phyloP scores from a whole-genome alignment of 2,113 vertebrate genomes.

The Pseudonaja textilis region DNA sequence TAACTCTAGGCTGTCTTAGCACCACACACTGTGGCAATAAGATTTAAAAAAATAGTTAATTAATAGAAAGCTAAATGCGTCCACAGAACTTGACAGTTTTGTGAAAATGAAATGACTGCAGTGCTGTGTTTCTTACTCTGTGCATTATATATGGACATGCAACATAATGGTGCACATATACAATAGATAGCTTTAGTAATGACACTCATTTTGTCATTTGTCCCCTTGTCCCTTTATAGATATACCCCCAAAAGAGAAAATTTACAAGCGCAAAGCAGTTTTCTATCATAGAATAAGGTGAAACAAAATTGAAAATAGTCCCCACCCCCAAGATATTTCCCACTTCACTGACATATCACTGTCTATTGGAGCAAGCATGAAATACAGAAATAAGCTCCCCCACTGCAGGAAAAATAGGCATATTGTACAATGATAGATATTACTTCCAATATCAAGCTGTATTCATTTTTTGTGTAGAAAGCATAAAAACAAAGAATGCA shows the following conservation, averaged over 20 bases:
- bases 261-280: not conserved
- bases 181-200: not conserved
- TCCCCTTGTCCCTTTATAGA: not conserved
- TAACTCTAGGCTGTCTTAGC: not conserved
- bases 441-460: not conserved
- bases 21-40: not conserved
- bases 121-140: not conserved
- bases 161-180: not conserved
- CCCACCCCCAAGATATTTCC: not conserved
- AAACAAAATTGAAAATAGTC: not conserved
- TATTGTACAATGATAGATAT: not conserved
- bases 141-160: not conserved
- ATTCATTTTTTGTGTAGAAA: not conserved
- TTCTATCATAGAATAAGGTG: not conserved
- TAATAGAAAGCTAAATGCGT: not conserved
- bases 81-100: not conserved
- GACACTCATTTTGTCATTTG: not conserved
- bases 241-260: not conserved
- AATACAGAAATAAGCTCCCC: not conserved
- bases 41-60: not conserved
- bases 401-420: not conserved
- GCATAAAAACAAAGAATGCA: not conserved
- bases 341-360: not conserved
- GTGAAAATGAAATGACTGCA: not conserved
- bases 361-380: not conserved